Evolutionary conservation across 2,888 invertebrate species (phyloP).

Genomic region (Noctua fimbriata): DNA sequence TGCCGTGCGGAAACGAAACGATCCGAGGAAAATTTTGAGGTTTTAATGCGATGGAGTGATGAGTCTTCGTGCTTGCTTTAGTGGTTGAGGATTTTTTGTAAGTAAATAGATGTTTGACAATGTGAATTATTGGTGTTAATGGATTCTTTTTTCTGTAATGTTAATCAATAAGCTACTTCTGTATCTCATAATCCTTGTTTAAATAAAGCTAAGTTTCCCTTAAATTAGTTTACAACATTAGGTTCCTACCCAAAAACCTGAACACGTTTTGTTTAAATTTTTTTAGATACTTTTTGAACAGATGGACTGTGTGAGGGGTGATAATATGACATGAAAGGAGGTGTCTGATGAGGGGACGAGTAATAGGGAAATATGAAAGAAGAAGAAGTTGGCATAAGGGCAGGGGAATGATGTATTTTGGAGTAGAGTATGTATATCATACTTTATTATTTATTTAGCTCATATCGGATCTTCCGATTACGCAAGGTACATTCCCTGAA

Average conservation of each 20-base stretch:
- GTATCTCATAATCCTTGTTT: background rate
- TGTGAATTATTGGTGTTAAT: background rate
- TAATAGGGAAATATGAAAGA: background rate
- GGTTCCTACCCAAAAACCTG: background rate
- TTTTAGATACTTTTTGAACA: background rate
- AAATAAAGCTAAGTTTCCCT: background rate
- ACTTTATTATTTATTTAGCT: background rate
- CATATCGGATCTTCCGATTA: background rate
- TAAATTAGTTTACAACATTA: background rate
- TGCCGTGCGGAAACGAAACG: slow-evolving; percentile 23
- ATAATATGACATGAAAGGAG: background rate
- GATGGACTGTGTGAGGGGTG: background rate
- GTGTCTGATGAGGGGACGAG: background rate
- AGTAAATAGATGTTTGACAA: too few species aligned
- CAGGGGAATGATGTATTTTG: background rate
- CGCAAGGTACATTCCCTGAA: background rate
- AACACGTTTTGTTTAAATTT: background rate
- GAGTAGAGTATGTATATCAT: too few species aligned
- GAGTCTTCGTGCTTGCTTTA: background rate
- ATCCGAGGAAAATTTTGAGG: slow-evolving; percentile 9
- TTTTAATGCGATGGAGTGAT: background rate
- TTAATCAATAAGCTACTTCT: background rate
- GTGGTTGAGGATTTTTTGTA: background rate
- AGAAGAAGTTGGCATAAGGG: background rate
- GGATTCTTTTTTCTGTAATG: background rate